phyloP scores from a whole-genome alignment of 2,888 invertebrate species.

The Eupithecia centaureata region DNA sequence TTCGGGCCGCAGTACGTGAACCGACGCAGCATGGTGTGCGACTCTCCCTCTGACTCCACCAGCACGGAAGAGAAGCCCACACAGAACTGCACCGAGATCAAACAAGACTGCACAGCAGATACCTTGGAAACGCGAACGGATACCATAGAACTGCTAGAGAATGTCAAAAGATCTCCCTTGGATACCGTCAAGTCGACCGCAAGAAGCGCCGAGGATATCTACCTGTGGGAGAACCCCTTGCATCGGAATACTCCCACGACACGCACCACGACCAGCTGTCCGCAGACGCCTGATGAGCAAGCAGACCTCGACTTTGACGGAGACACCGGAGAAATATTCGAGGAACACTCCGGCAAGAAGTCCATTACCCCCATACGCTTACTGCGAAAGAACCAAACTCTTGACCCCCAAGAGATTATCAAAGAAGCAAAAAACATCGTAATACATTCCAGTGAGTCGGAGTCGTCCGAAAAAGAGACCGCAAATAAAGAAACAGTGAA shows the following conservation, averaged over 20 bases:
- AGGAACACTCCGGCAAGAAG: conserved; percentile 86
- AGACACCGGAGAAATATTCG: conserved; percentile 83
- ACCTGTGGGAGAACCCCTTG: conserved; percentile 91
- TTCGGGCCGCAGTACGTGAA: conserved; percentile 85
- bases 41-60: conserved; percentile 75
- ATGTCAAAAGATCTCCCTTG: conserved; percentile 66
- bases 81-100: conserved; percentile 56
- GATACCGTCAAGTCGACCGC: conserved; percentile 73
- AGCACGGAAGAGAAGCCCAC: conserved; percentile 73
- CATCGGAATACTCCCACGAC: conserved; percentile 82
- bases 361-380: conserved; percentile 88
- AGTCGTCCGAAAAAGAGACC: conserved; percentile 69
- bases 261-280: conserved; percentile 74
- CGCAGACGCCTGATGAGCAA: conserved; percentile 89
- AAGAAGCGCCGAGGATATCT: conserved; percentile 87
- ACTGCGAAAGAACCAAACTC: conserved; percentile 74
- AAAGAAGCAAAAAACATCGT: conserved; percentile 58
- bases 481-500: conserved; percentile 47
- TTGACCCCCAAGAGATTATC: conserved; percentile 63
- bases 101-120: conserved; percentile 54
- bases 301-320: conserved; percentile 88
- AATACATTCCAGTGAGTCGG: conserved; percentile 72
- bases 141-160: conserved; percentile 55
- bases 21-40: conserved; percentile 69
- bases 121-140: conserved; percentile 56